Conservation (phyloP, 2,113 vertebrate species). For the Dromaius novaehollandiae region DNA sequence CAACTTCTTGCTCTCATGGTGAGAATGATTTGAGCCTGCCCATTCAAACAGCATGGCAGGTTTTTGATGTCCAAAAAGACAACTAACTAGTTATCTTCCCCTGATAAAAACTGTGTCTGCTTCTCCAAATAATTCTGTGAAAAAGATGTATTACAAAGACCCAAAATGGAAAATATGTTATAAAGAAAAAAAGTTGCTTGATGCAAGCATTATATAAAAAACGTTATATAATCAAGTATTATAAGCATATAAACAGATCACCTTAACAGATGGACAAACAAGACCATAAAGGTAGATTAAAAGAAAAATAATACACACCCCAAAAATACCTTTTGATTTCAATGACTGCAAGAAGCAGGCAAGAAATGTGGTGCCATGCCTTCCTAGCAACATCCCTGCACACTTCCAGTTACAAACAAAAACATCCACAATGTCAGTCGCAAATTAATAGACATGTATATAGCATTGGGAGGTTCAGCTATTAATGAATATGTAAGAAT, state of each 20-base stretch:
- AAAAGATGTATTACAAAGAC: neutral
- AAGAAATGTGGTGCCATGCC: neutral
- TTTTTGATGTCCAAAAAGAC: neutral
- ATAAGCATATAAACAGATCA: neutral
- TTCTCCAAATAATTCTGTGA: neutral
- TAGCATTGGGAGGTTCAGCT: neutral
- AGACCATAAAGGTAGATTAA: neutral
- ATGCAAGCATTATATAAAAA: neutral
- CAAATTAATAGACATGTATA: slow-evolving; percentile 63
- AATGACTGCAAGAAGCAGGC: neutral
- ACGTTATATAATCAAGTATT: too few species aligned
- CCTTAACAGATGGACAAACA: neutral
- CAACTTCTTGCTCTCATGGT: too few species aligned
- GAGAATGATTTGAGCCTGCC: too few species aligned
- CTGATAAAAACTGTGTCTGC: neutral
- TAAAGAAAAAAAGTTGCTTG: neutral
- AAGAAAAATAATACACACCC: neutral
- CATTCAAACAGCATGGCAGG: neutral
- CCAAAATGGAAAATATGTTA: neutral
- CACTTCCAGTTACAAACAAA: neutral
- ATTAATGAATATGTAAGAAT: neutral
- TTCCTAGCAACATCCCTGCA: neutral
- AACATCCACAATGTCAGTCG: neutral
- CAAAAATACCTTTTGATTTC: too few species aligned
- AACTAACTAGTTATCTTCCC: neutral